Conservation (phyloP, 1,140 invertebrate species). For the Chelonus insularis region DNA sequence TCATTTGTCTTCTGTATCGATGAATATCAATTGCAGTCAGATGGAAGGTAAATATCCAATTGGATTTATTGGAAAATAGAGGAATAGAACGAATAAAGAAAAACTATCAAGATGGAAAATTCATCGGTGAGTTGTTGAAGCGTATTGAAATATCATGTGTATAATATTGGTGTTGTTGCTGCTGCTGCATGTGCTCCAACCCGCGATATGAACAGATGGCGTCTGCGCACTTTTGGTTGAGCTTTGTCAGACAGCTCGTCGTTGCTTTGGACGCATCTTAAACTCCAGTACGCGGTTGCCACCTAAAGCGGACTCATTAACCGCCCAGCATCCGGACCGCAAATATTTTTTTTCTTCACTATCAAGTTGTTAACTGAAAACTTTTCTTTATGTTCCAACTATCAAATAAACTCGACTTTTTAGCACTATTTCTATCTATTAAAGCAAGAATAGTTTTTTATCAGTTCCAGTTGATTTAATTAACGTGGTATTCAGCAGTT, state of each 20-base stretch:
- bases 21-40: not conserved
- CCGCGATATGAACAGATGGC: constrained; percentile 17
- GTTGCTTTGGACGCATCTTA: constrained; percentile 45
- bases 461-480: too few relatives aligned
- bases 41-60: not conserved
- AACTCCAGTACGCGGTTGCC: constrained; percentile 46
- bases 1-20: not conserved
- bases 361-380: not conserved
- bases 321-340: constrained; percentile 36
- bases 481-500: too few relatives aligned
- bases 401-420: not conserved
- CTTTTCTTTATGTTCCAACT: not conserved
- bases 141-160: not conserved
- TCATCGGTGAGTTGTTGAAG: not conserved
- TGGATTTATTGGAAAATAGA: not conserved
- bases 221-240: constrained; percentile 39
- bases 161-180: not conserved
- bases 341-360: constrained; percentile 5
- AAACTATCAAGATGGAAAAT: not conserved
- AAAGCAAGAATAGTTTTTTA: too few relatives aligned
- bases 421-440: too few relatives aligned
- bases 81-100: not conserved
- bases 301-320: constrained; percentile 45
- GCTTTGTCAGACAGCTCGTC: constrained; percentile 42
- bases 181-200: constrained; percentile 24